These are phyloP conservation scores for Aelia acuminata DNA, from an alignment of 2,888 invertebrate genomes.

Conservation along the genomic window DNA sequence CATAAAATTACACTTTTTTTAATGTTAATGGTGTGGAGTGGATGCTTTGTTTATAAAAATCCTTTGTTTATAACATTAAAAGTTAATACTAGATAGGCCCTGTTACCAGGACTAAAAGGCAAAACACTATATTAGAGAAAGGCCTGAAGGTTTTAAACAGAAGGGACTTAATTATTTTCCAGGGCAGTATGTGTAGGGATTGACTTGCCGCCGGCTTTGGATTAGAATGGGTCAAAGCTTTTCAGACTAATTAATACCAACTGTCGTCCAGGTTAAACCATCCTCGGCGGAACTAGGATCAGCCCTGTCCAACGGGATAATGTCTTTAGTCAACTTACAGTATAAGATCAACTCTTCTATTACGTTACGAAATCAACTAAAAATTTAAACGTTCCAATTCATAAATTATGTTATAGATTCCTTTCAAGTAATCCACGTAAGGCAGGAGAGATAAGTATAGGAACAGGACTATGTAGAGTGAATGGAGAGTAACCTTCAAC, in stretches of 20 bases:
- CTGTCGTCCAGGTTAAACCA: constrained; percentile 41
- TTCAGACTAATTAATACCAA: constrained; percentile 33
- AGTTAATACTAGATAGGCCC: not conserved
- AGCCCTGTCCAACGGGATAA: constrained; percentile 7
- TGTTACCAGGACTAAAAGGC: not conserved
- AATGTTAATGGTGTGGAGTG: too few species aligned
- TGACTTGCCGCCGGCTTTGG: not conserved
- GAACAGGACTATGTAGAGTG: not conserved
- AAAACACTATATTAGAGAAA: not conserved
- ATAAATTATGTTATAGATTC: not conserved
- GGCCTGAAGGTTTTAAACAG: not conserved
- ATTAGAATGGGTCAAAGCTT: constrained; percentile 39
- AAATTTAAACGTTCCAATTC: not conserved
- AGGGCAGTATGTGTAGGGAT: not conserved
- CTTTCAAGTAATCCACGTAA: not conserved
- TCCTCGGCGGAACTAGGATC: not conserved
- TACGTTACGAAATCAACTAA: not conserved
- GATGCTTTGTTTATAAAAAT: too few species aligned
- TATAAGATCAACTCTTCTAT: not conserved
- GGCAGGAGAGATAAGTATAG: not conserved
- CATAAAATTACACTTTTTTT: too few species aligned
- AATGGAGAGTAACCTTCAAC: not conserved
- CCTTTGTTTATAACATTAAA: too few species aligned
- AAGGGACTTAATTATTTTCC: constrained; percentile 7
- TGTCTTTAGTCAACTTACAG: not conserved